Percentiles rank a stretch among this genome's conserved stretches.
These are phyloP conservation scores for Drosophila elegans DNA, from an alignment of 1,140 invertebrate genomes.

Conservation along the genomic window DNA sequence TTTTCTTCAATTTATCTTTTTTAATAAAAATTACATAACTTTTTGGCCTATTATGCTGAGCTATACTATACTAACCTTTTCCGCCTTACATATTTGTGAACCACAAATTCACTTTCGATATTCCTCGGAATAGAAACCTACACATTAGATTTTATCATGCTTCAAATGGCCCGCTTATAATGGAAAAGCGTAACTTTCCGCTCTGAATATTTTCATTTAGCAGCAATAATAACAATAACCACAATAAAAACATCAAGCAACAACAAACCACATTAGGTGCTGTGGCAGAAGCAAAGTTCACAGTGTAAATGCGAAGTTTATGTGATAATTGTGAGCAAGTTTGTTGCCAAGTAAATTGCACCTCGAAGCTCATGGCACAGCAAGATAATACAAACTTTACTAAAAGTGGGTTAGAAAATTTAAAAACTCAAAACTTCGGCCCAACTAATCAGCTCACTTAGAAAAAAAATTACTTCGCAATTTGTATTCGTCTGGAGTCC, in stretches of 20 bases:
- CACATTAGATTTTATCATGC: slow-evolving; percentile 60
- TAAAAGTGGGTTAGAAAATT: slow-evolving; percentile 11
- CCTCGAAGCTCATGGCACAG: slow-evolving; percentile 14
- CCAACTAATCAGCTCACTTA: slow-evolving; percentile 18
- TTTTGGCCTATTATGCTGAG: neutral
- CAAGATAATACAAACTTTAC: slow-evolving; percentile 30
- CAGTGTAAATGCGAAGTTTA: slow-evolving; percentile 73
- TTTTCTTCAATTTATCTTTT: too few relatives aligned
- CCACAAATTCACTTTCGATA: slow-evolving; percentile 23
- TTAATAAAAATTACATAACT: slow-evolving; percentile 7
- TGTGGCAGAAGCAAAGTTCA: slow-evolving; percentile 55
- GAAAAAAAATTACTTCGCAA: slow-evolving; percentile 15
- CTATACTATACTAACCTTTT: neutral
- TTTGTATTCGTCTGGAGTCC: slow-evolving; percentile 21
- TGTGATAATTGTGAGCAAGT: slow-evolving; percentile 51
- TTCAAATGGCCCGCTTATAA: slow-evolving; percentile 60
- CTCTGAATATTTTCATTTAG: slow-evolving; percentile 71
- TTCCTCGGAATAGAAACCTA: slow-evolving; percentile 35
- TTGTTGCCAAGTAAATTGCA: slow-evolving; percentile 34
- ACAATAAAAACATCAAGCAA: slow-evolving; percentile 4
- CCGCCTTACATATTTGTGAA: neutral
- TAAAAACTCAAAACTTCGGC: neutral
- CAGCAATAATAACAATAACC: slow-evolving; percentile 29
- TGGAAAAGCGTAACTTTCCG: slow-evolving; percentile 69
- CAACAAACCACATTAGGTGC: slow-evolving; percentile 28